Evolutionary conservation across 2,888 invertebrate species (phyloP), one percentile per base, ranked within the genome.

Genomic region (Neelides folsomi): DNA sequence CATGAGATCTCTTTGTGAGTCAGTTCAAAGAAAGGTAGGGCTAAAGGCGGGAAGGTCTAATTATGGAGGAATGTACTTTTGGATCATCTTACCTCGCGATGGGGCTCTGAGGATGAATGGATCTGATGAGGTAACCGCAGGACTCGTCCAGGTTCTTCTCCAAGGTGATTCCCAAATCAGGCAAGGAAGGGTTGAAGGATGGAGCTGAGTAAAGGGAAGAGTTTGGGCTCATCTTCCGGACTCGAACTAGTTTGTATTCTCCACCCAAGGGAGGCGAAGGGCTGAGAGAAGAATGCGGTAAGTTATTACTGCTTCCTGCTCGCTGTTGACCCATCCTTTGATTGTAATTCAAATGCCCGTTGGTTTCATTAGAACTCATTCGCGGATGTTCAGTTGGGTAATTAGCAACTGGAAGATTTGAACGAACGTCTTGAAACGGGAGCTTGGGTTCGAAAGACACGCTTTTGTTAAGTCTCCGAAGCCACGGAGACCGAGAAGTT

Each of bases 71-170:
- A 47, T 47, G 15, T 36, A 18, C 20, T 38, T 37, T 18, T 34
- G 15, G 13, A n/a, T 63, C 79, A 78, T 56, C 65, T 64, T 68
- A 77, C 76, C 73, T 73, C 64, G 72, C 70, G 8, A 76, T 74
- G 40, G 72, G 68, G 41, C 76, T 75, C 55, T 71, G 73, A 36
- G 72, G 71, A 55, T 72, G 68, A 58, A 78, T 74, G 49, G 71
- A 70, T 7, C 72, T 70, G 49, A 77, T 73, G 55, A 73, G 67
- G 60, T 75, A 77, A 42, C 71, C 68, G 12, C 66, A 63, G 39
- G 77, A 76, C 70, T 80, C 79, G 63, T 72, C 76, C 65, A 77
- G 76, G 57, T 73, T 73, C 51, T 73, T 73, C 45, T 70, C 73
- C 44, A 62, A 45, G n/a, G 47, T 49, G 19, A 62, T 41, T 37